Evolutionary conservation across 2,113 vertebrate species (phyloP).

Genomic region (Dolichotis patagonum): DNA sequence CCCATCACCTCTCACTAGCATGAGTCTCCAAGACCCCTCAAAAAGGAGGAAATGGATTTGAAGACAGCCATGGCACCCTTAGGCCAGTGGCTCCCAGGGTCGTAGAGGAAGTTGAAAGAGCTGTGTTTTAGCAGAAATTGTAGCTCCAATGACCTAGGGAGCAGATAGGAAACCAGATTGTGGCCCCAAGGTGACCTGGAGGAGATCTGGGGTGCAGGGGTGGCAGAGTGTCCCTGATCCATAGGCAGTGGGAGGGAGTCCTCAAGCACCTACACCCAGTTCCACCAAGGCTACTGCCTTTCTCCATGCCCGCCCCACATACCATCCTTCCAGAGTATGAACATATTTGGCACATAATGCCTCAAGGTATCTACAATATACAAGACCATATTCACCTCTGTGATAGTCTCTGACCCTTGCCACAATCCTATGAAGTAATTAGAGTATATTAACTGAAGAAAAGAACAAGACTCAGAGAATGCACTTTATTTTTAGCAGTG

Average conservation of each 20-base stretch:
- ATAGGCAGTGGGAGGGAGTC: neutral
- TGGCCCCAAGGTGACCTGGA: neutral
- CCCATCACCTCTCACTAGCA: neutral
- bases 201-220: neutral
- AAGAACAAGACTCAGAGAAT: neutral
- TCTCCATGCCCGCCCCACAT: accelerated
- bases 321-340: neutral
- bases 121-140: neutral
- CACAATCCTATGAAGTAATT: neutral
- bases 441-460: neutral
- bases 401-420: neutral
- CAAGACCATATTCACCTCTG: neutral
- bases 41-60: too few species aligned
- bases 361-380: neutral
- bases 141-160: neutral
- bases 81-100: neutral
- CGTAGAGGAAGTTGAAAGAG: neutral
- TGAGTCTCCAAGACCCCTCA: neutral
- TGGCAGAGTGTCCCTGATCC: neutral
- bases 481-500: neutral
- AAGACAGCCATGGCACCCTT: neutral
- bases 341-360: neutral
- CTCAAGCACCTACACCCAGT: neutral
- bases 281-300: neutral
- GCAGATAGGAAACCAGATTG: neutral